Evolutionary conservation across 1,140 invertebrate species (phyloP).

Genomic region (Drosophila bocqueti): DNA sequence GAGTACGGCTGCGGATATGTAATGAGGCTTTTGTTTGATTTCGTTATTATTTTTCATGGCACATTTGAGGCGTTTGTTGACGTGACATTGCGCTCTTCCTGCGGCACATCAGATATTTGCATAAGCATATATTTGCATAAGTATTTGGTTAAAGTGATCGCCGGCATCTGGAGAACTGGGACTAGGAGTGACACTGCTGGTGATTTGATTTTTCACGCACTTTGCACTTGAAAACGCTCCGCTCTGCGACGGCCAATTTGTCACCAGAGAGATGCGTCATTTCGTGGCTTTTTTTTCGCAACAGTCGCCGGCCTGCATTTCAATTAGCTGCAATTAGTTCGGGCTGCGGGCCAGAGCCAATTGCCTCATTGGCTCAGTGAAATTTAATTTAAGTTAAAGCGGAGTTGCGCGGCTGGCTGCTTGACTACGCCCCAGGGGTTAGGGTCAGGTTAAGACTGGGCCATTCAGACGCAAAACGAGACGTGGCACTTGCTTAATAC

Average conservation of each 20-base stretch:
- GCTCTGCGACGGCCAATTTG: constrained; percentile 19
- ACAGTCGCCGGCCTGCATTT: constrained; percentile 56
- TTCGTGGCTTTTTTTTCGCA: constrained; percentile 30
- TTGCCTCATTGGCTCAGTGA: constrained; percentile 24
- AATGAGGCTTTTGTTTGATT: constrained; percentile 61
- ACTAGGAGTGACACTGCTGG: neutral
- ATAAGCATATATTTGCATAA: constrained; percentile 76
- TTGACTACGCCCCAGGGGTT: constrained; percentile 32
- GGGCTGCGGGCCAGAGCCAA: constrained; percentile 26
- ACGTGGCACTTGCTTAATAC: neutral
- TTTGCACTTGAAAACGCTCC: constrained; percentile 55
- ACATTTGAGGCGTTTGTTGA: constrained; percentile 54
- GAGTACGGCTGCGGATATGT: constrained; percentile 25
- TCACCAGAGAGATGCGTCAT: constrained; percentile 27
- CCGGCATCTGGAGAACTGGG: constrained; percentile 24
- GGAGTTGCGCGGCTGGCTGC: constrained; percentile 21
- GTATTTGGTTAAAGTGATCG: constrained; percentile 65
- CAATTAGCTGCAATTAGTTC: constrained; percentile 73
- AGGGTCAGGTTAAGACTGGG: constrained; percentile 14
- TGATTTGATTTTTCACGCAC: constrained; percentile 68
- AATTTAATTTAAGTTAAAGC: constrained; percentile 34
- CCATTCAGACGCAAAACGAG: constrained; percentile 1
- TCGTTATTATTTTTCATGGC: constrained; percentile 57
- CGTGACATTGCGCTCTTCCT: constrained; percentile 77
- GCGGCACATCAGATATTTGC: constrained; percentile 65